Conservation (phyloP, 2,113 vertebrate species). For the Gobio gobio region DNA sequence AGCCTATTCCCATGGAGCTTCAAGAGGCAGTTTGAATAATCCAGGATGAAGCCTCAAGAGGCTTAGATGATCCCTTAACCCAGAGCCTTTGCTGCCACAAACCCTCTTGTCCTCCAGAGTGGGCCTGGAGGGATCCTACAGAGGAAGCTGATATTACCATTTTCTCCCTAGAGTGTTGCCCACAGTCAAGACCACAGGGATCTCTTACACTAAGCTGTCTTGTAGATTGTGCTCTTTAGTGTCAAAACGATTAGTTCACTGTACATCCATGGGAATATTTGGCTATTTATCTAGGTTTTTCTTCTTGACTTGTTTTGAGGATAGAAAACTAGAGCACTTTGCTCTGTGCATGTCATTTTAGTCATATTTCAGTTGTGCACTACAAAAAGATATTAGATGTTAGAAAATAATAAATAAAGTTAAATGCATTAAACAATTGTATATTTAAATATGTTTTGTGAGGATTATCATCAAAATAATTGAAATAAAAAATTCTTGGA, state of each 20-base stretch:
- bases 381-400: not conserved
- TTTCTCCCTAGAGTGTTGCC: slow-evolving; percentile 29
- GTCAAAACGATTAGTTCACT: slow-evolving; percentile 25
- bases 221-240: slow-evolving; percentile 4
- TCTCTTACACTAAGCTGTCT: slow-evolving; percentile 38
- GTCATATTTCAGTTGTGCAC: not conserved
- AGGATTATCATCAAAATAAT: not conserved
- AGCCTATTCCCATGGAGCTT: slow-evolving; percentile 5
- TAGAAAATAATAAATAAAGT: not conserved
- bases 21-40: slow-evolving; percentile 35
- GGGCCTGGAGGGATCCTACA: slow-evolving; percentile 25
- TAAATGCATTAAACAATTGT: not conserved
- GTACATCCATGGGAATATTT: not conserved
- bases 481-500: not conserved
- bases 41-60: slow-evolving; percentile 26
- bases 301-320: not conserved
- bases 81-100: slow-evolving; percentile 37
- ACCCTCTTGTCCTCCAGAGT: slow-evolving; percentile 45
- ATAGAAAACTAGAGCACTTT: not conserved
- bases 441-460: not conserved
- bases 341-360: not conserved
- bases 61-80: slow-evolving; percentile 43
- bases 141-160: slow-evolving; percentile 24
- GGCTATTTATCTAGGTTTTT: not conserved
- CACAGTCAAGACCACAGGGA: slow-evolving; percentile 31